phyloP scores from a whole-genome alignment of 2,888 invertebrate genomes.

The Drosophila algonquin region DNA sequence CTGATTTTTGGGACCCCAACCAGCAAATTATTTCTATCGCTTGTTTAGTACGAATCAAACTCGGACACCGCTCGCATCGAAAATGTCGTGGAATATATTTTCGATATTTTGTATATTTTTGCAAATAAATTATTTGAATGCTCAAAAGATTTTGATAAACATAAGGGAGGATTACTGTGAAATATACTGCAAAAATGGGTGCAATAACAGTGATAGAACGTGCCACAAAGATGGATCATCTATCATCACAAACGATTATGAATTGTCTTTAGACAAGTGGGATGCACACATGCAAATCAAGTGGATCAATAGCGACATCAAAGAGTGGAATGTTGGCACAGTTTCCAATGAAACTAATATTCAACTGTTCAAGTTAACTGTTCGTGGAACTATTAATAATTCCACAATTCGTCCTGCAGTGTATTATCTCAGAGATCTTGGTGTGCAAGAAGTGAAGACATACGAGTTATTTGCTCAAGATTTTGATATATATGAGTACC shows the following conservation, averaged over 20 bases:
- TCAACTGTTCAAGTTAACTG: fast-evolving
- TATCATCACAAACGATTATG: background rate
- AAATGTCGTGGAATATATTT: background rate
- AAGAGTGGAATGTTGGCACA: background rate
- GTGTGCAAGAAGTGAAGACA: background rate
- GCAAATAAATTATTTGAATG: background rate
- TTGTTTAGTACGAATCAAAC: background rate
- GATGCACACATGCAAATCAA: too few species aligned
- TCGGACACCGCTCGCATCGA: background rate
- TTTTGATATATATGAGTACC: fast-evolving
- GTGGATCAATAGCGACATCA: background rate
- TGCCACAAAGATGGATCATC: background rate
- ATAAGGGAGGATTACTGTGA: background rate
- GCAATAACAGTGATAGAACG: background rate
- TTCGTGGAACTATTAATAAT: fast-evolving
- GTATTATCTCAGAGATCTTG: background rate
- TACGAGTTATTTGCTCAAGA: fast-evolving
- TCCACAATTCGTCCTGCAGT: background rate
- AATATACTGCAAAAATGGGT: background rate
- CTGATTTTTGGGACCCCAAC: too few species aligned
- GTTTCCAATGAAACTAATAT: background rate
- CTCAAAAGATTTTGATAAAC: background rate
- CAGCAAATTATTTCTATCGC: background rate
- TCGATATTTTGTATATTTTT: background rate
- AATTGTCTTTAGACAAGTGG: fast-evolving